Evolutionary conservation across 1,140 invertebrate genomes (phyloP), one percentile per base, ranked within the genome.

Genomic region (Bombus impatiens): DNA sequence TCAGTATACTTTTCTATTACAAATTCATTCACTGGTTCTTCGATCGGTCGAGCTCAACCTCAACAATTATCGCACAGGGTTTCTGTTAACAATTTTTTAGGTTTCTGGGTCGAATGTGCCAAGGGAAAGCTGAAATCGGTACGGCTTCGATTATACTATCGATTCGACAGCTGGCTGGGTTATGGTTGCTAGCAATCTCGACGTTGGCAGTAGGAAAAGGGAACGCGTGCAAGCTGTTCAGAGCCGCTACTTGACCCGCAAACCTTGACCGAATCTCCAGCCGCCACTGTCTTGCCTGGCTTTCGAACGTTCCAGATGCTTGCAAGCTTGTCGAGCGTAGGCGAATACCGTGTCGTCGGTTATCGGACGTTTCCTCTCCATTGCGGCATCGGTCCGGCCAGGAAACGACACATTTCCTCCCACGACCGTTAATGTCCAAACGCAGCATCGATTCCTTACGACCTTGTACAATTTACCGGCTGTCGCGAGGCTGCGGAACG

Each of bases 331-430:
- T 84, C 70, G 79, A 67, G 72, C 75, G 86, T 87, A 65, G 18
- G 22, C 35, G 35, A 84, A 53, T 37, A 22, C 2, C 77, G 57
- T 70, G 47, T 35, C 47, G 53, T 78, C 75, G 40, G 74, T 76
- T 84, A 88, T 87, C 86, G 35, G 81, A 37, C 72, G 76, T 80
- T 88, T 84, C 87, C 86, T 84, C 77, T 62, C 71, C 87, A 79
- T 87, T 87, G 87, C 79, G 13, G 10, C 62, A 13, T 32, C n/a
- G 13, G 47, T 53, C 47, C 47, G 18, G 5, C 47, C 47, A 53
- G 47, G 47, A 53, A 53, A 18, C 47, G 47, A 3, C 28, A n/a
- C 59, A 28, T 62, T 62, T 75, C 75, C 57, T 9, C 40, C 77
- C 12, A 59, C 25, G 53, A 18, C 3, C 75, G 47, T 25, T 59